Conservation (phyloP, 2,888 invertebrate genomes). For the Cremastobaeus sp. region DNA sequence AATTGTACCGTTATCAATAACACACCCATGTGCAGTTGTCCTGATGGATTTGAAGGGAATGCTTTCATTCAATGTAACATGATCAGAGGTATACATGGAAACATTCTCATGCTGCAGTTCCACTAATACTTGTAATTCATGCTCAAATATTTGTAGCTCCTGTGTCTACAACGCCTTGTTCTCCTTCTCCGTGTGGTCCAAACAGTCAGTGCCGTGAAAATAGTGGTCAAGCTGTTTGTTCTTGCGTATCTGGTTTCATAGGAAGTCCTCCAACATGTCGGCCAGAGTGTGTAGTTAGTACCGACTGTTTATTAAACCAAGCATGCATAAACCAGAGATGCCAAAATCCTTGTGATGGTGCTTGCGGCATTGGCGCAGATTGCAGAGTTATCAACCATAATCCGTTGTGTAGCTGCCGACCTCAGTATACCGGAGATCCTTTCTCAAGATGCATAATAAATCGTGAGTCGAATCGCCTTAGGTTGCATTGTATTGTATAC, state of each 20-base stretch:
- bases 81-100: no score
- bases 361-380: conserved; percentile 79
- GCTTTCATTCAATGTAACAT: no score
- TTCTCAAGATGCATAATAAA: conserved; percentile 88
- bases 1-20: conserved; percentile 89
- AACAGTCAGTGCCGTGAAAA: no score
- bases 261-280: conserved; percentile 78
- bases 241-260: conserved; percentile 83
- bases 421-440: conserved; percentile 87
- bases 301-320: conserved; percentile 77
- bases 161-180: no score
- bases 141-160: no score
- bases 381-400: conserved; percentile 78
- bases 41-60: neutral
- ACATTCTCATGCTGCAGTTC: no score
- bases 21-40: conserved; percentile 90
- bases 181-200: no score
- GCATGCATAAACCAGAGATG: conserved; percentile 80
- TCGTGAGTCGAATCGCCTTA: no score
- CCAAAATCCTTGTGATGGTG: conserved; percentile 78
- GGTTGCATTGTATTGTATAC: no score
- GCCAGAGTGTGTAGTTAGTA: conserved; percentile 79
- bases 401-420: conserved; percentile 81
- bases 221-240: conserved; percentile 79
- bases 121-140: no score